Evolutionary conservation across 2,797 vertebrate genomes (phyloP).

Genomic region (Hapalemur alaotrensis): DNA sequence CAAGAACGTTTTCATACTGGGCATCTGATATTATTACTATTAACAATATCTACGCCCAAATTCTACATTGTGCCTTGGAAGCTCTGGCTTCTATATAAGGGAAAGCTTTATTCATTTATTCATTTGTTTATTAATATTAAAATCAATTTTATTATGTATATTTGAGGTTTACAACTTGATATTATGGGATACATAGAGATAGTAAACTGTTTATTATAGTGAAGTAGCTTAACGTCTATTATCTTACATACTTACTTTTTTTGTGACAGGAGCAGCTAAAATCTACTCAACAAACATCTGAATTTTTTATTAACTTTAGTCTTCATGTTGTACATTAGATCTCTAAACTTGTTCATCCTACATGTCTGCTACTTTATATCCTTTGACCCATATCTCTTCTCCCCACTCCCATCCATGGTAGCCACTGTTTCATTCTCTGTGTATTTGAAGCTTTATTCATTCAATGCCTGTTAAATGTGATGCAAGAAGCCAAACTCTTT

Average conservation of each 20-base stretch:
- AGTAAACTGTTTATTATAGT: not conserved
- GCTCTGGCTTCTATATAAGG: not conserved
- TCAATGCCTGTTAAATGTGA: constrained; percentile 12
- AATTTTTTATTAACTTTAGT: not conserved
- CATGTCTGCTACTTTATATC: not conserved
- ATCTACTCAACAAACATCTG: not conserved
- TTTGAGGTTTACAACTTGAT: not conserved
- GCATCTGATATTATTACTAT: not conserved
- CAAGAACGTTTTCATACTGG: not conserved
- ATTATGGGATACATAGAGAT: not conserved
- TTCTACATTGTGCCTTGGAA: not conserved
- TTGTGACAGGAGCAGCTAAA: not conserved
- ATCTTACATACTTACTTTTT: not conserved
- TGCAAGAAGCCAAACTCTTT: not conserved
- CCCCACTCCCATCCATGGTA: not conserved
- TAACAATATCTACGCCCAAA: not conserved
- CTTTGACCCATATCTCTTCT: not conserved
- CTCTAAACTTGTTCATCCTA: not conserved
- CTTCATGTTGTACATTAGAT: not conserved
- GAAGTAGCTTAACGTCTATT: not conserved
- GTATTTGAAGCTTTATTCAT: not conserved
- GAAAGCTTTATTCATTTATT: not conserved
- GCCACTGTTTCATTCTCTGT: not conserved
- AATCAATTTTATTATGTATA: not conserved
- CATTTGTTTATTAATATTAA: not conserved